These are phyloP conservation scores for Danaus chrysippus DNA, from an alignment of 2,888 invertebrate species.

Conservation along the genomic window DNA sequence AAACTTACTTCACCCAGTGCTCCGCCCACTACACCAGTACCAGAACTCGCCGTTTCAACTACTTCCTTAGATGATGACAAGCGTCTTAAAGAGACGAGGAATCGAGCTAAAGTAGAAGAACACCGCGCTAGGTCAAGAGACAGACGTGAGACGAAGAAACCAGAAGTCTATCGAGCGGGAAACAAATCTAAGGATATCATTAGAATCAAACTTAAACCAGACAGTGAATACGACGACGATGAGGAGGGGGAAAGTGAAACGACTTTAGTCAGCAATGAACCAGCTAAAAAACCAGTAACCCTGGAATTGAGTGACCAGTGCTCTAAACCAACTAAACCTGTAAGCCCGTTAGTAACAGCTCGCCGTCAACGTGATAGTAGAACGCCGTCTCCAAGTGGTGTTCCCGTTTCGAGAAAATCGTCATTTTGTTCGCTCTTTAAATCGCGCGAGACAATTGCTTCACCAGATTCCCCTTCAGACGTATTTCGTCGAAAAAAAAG, in stretches of 20 bases:
- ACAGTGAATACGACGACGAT: constrained; percentile 82
- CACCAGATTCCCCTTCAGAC: constrained; percentile 80
- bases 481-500: constrained; percentile 65
- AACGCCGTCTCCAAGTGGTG: constrained; percentile 84
- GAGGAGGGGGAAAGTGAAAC: constrained; percentile 49
- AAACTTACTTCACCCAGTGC: constrained; percentile 34
- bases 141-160: constrained; percentile 47
- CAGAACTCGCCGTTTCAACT: constrained; percentile 27
- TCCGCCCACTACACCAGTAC: constrained; percentile 20
- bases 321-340: constrained; percentile 60
- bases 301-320: constrained; percentile 70
- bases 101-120: constrained; percentile 54
- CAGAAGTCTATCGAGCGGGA: constrained; percentile 54
- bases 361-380: constrained; percentile 49
- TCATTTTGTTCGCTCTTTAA: constrained; percentile 90
- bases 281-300: constrained; percentile 79
- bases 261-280: constrained; percentile 41
- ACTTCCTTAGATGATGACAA: constrained; percentile 48
- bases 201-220: constrained; percentile 86
- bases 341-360: constrained; percentile 44
- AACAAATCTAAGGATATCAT: constrained; percentile 68
- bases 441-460: constrained; percentile 82
- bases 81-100: constrained; percentile 52
- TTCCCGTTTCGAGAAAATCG: constrained; percentile 85
- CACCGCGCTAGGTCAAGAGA: constrained; percentile 54